These are phyloP conservation scores for Thymelicus sylvestris DNA, from an alignment of 2,888 invertebrate species.

Conservation along the genomic window DNA sequence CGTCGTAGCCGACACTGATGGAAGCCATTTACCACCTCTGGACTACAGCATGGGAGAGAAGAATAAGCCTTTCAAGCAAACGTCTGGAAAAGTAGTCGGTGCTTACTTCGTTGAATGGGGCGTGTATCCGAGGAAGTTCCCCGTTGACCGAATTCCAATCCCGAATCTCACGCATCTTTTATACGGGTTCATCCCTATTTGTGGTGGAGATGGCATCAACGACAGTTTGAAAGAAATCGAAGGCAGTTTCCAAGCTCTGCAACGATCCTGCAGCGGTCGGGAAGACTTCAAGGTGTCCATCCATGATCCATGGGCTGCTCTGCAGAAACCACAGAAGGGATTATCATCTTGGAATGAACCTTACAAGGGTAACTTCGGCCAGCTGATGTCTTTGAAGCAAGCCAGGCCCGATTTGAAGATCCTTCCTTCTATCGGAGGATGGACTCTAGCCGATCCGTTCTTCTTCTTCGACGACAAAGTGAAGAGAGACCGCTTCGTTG, in stretches of 20 bases:
- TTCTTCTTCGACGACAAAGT: constrained; percentile 73
- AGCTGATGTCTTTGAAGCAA: constrained; percentile 78
- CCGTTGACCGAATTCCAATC: constrained; percentile 73
- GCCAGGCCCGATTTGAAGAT: constrained; percentile 76
- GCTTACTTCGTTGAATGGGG: constrained; percentile 82
- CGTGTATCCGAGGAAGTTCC: constrained; percentile 78
- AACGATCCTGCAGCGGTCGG: constrained; percentile 77
- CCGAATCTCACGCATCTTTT: constrained; percentile 77
- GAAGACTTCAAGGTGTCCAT: constrained; percentile 80
- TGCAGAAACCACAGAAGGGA: constrained; percentile 79
- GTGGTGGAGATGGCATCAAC: constrained; percentile 80
- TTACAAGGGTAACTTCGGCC: constrained; percentile 80
- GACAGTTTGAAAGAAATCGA: constrained; percentile 82
- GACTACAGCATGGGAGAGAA: constrained; percentile 70
- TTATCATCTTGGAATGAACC: constrained; percentile 79
- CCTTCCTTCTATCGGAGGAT: constrained; percentile 76
- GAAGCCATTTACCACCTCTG: constrained; percentile 77
- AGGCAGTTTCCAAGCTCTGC: constrained; percentile 79
- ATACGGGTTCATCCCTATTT: constrained; percentile 79
- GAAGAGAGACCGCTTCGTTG: constrained; percentile 74
- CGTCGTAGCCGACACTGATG: constrained; percentile 77
- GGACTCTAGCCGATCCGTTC: constrained; percentile 80
- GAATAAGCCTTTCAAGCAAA: constrained; percentile 78
- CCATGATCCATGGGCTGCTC: constrained; percentile 80
- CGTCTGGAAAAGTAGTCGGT: constrained; percentile 77